Percentiles rank a stretch among this genome's conserved stretches.
phyloP scores from a whole-genome alignment of 2,888 invertebrate genomes.

The Catocala nupta region DNA sequence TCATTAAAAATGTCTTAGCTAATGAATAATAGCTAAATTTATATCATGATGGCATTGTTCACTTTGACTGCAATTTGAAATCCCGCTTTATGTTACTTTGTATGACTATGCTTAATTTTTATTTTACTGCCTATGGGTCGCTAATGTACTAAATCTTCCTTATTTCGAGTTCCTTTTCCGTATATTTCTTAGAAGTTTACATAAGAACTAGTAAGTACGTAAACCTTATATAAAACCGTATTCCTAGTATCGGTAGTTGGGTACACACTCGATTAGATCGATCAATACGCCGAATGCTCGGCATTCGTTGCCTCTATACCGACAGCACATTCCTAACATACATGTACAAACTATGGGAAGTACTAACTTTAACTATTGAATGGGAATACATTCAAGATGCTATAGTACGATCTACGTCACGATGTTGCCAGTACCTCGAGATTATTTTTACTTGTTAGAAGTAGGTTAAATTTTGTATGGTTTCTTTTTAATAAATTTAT shows the following conservation, averaged over 20 bases:
- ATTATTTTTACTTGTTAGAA: background rate
- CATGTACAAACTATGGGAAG: background rate
- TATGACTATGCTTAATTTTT: no score
- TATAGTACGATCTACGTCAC: background rate
- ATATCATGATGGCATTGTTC: no score
- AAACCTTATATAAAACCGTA: background rate
- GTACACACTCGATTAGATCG: constrained; percentile 8
- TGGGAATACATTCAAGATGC: background rate
- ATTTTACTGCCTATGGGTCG: no score
- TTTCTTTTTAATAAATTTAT: no score
- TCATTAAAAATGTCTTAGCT: no score
- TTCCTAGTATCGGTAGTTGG: background rate
- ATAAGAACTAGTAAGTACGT: background rate
- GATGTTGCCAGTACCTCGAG: background rate
- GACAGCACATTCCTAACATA: constrained; percentile 14
- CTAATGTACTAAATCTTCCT: no score
- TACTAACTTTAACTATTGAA: constrained; percentile 1
- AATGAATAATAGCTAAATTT: no score
- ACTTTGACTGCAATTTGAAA: no score
- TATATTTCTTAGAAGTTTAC: background rate
- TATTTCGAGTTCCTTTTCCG: background rate
- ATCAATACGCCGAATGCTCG: constrained; percentile 17
- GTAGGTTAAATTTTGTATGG: no score
- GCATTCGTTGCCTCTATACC: constrained; percentile 12
- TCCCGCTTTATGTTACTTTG: no score